Conservation (phyloP, 2,113 vertebrate species). For the Thymallus thymallus region DNA sequence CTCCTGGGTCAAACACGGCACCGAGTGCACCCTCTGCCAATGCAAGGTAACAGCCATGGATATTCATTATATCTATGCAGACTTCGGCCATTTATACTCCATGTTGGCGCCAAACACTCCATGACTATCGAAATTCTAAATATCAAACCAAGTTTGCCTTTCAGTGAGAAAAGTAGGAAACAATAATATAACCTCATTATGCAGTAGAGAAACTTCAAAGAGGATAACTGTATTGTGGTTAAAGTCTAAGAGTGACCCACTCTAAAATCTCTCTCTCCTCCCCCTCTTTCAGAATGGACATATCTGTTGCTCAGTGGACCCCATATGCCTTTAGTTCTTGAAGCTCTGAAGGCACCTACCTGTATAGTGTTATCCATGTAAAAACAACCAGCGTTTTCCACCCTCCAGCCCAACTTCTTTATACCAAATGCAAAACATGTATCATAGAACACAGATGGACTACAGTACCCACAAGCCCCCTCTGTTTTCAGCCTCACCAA, state of each 20-base stretch:
- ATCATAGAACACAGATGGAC: slow-evolving; percentile 69
- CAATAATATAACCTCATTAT: background rate
- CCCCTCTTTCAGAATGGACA: slow-evolving; percentile 86
- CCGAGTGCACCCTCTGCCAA: slow-evolving; percentile 94
- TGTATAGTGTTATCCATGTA: slow-evolving; percentile 73
- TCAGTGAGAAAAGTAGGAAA: background rate
- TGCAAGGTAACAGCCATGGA: slow-evolving; percentile 77
- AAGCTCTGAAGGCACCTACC: slow-evolving; percentile 63
- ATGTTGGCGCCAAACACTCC: background rate
- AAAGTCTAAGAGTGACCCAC: background rate
- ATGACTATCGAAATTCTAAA: background rate
- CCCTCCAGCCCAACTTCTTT: slow-evolving; percentile 57
- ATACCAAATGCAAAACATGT: slow-evolving; percentile 76
- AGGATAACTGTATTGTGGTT: too few species aligned
- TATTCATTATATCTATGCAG: background rate
- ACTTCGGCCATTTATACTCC: too few species aligned
- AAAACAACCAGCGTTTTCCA: slow-evolving; percentile 23
- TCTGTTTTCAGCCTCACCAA: slow-evolving; percentile 52
- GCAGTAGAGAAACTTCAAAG: background rate
- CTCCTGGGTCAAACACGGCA: slow-evolving; percentile 96
- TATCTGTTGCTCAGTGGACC: slow-evolving; percentile 97
- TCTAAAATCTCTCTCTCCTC: background rate
- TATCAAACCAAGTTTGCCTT: background rate
- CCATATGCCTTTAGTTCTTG: slow-evolving; percentile 96
- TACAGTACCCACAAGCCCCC: slow-evolving; percentile 48